Conservation (phyloP, 2,888 invertebrate species). For the Schizotus pectinicornis region DNA sequence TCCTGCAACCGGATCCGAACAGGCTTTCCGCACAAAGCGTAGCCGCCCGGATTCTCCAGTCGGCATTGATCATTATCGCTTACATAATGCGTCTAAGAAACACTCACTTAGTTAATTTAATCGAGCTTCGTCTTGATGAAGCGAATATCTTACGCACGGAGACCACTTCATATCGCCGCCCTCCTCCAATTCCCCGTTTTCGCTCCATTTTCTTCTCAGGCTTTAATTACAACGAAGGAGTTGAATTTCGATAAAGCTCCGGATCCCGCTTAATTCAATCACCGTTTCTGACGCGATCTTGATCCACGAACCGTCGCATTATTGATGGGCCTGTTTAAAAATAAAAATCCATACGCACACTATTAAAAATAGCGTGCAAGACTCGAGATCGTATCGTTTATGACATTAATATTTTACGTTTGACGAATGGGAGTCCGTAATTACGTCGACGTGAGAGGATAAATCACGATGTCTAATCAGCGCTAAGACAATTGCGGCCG, state of each 20-base stretch:
- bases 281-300: not conserved
- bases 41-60: slow-evolving; percentile 2
- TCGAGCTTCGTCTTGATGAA: slow-evolving; percentile 46
- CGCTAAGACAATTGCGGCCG: slow-evolving; percentile 37
- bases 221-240: slow-evolving; percentile 24
- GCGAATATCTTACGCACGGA: slow-evolving; percentile 45
- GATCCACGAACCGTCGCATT: not conserved
- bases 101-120: slow-evolving; percentile 50
- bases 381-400: slow-evolving; percentile 32
- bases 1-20: no score
- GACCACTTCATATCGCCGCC: slow-evolving; percentile 41
- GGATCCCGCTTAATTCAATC: slow-evolving; percentile 11
- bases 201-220: slow-evolving; percentile 19
- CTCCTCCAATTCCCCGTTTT: slow-evolving; percentile 8
- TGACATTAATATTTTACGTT: slow-evolving; percentile 48
- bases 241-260: slow-evolving; percentile 15
- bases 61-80: slow-evolving; percentile 44
- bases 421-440: slow-evolving; percentile 45
- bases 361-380: slow-evolving; percentile 29
- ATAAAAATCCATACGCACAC: slow-evolving; percentile 7
- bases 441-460: slow-evolving; percentile 44
- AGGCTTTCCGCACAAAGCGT: no score
- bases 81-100: slow-evolving; percentile 43
- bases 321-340: slow-evolving; percentile 11
- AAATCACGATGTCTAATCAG: slow-evolving; percentile 43